Conservation (phyloP, 1,140 invertebrate genomes). For the Calephelis nemesis region DNA sequence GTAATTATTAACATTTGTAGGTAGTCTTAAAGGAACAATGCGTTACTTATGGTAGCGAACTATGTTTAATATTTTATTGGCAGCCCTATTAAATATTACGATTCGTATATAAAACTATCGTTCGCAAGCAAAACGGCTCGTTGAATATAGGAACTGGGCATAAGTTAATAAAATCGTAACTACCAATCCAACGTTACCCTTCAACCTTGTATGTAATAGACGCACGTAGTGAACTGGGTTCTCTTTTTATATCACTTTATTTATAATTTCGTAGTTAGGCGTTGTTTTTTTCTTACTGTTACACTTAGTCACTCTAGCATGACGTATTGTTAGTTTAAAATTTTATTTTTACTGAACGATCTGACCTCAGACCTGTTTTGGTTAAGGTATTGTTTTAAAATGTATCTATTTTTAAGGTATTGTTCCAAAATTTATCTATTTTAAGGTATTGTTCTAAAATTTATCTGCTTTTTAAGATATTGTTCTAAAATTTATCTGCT, state of each 20-base stretch:
- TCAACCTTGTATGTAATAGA: slow-evolving; percentile 45
- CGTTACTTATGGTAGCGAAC: no score
- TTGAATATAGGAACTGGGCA: no score
- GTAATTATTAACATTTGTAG: no score
- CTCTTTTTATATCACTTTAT: slow-evolving; percentile 38
- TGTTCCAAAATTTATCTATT: background rate
- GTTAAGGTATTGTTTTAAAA: background rate
- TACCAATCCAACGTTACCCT: slow-evolving; percentile 43
- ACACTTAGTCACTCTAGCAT: slow-evolving; percentile 47
- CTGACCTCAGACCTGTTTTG: slow-evolving; percentile 13
- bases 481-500: no score
- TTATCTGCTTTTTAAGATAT: no score
- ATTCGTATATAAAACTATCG: no score
- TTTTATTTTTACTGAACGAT: slow-evolving; percentile 23
- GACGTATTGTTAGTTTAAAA: slow-evolving; percentile 37
- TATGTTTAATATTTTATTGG: no score
- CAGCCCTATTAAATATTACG: no score
- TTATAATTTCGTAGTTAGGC: slow-evolving; percentile 40
- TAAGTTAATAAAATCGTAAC: slow-evolving; percentile 36
- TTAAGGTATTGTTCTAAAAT: background rate
- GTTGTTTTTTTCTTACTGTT: slow-evolving; percentile 40
- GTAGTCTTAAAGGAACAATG: no score
- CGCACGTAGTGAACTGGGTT: slow-evolving; percentile 44
- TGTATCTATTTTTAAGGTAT: background rate
- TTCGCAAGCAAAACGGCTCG: no score